Evolutionary conservation across 2,888 invertebrate genomes (phyloP).

Genomic region (Leucophenga maculata): DNA sequence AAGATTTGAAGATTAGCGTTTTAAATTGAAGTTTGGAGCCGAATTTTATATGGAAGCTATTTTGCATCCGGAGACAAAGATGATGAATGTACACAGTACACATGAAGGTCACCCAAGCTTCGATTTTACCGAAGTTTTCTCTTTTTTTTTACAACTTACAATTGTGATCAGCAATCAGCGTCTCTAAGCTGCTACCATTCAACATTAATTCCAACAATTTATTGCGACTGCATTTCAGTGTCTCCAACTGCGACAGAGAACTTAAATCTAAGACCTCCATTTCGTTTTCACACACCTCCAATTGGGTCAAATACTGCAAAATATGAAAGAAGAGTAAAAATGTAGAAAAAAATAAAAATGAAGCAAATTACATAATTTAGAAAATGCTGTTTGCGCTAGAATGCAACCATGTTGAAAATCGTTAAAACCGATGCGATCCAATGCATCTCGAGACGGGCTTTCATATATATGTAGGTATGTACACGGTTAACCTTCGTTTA

Average conservation of each 20-base stretch:
- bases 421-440: conserved; percentile 4
- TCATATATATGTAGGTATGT: too few species aligned
- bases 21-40: too few species aligned
- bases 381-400: conserved; percentile 16
- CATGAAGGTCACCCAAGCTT: background rate
- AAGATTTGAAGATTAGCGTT: too few species aligned
- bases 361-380: conserved; percentile 32
- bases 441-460: too few species aligned
- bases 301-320: conserved; percentile 83
- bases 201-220: conserved; percentile 82
- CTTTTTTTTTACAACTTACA: conserved; percentile 47
- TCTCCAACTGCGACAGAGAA: conserved; percentile 83
- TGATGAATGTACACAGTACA: too few species aligned
- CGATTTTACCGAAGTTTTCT: background rate
- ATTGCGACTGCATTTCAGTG: conserved; percentile 85
- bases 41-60: too few species aligned
- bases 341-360: background rate
- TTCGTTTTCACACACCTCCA: conserved; percentile 88
- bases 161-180: conserved; percentile 85
- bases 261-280: conserved; percentile 87
- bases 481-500: too few species aligned
- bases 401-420: conserved; percentile 30
- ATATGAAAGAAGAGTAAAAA: conserved; percentile 26
- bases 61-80: too few species aligned
- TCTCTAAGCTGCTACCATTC: conserved; percentile 84